Evolutionary conservation across 2,113 vertebrate species (phyloP), one percentile per base, ranked within the genome.

Genomic region (Nyctibius bracteatus): DNA sequence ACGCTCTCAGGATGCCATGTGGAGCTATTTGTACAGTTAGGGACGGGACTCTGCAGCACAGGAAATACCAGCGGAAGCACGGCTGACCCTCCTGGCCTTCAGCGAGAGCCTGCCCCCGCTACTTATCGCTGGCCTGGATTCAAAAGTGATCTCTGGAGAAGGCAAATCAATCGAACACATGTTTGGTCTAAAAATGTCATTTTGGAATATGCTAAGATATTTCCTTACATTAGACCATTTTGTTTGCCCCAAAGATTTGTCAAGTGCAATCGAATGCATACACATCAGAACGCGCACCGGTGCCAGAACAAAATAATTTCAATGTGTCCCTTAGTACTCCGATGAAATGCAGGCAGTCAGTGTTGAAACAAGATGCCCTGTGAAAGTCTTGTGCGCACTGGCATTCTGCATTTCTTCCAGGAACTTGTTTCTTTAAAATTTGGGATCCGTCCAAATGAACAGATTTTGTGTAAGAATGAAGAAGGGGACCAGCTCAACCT

Each of bases 111-210:
- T 91, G 90, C 92, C 93, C 92, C 71, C 46, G 55, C 28, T n/a
- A 20, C 88, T 89, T 67, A 71, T 81, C 58, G 43, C 88, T 91
- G 94, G 94, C 89, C 78, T 30, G 78, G 70, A 67, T 97, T 97
- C 97, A 98, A 97, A 97, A 85, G 71, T 96, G 94, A 95, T 97
- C 93, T 95, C 95, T 94, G 87, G 96, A 97, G 97, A 97, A 97
- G 91, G 92, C 92, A 97, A 97, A 97, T 97, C 97, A 97, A 94
- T 84, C 46, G 96, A 98, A 97, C 96, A 97, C 94, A 96, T 91
- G 94, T 97, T 97, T 97, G 94, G 90, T 97, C 96, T 97, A 97
- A 97, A 98, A 97, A 96, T 95, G 91, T 77, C 93, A 92, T 96
- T 97, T 97, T 89, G 95, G 97, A 97, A 97, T 95, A 97, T 61